Base-by-base conservation (phyloP, 2,113 vertebrate species). In the Cairina moschata region DNA sequence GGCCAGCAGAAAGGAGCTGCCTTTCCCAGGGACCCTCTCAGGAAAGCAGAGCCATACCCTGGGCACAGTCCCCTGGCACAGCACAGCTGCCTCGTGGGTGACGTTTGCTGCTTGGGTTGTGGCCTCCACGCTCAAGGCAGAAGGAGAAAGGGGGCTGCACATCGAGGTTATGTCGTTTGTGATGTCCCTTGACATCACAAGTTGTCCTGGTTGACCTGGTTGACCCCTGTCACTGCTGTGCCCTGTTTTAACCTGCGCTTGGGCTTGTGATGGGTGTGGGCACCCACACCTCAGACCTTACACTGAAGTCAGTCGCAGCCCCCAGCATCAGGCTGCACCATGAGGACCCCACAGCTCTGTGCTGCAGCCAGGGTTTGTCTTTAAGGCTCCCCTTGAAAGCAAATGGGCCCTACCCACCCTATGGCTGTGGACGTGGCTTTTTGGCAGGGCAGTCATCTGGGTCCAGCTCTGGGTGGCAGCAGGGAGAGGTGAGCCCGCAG, bases 281-380 rank as follows among this genome's bases (percentile, higher is more conserved):
- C 26, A 10, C 9, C 15, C 8, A 0, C 5, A 4, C 42, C 67
- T 52, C 36, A 46, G 22, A 38, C 2, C 7, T 34, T 0, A 0
- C 2, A 36, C 18, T 22, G 22, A 34, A 50, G 17, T 11, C 17
- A 22, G 5, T 13, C 32, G 20, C 28, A 73, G 34, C 29, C 17
- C 36, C 13, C 42, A 82, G 6, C 28, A 9, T 4, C 52, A 62
- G n/a, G 11, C 14, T 59, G 11, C 36, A 15, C 40, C 48, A n/a
- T 4, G 23, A 40, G 72, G 58, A n/a, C n/a, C n/a, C n/a, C 48
- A 46, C n/a, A 23, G 52, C 9, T 29, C 46, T 11, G 0, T n/a
- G 44, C 48, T 76, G 67, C 15, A 12, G 11, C 2, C 20, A 15
- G 2, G 5, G 5, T 18, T 40, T 65, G 17, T n/a, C 42, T 81